Evolutionary conservation across 2,888 invertebrate species (phyloP).

Genomic region (Erebia ligea): DNA sequence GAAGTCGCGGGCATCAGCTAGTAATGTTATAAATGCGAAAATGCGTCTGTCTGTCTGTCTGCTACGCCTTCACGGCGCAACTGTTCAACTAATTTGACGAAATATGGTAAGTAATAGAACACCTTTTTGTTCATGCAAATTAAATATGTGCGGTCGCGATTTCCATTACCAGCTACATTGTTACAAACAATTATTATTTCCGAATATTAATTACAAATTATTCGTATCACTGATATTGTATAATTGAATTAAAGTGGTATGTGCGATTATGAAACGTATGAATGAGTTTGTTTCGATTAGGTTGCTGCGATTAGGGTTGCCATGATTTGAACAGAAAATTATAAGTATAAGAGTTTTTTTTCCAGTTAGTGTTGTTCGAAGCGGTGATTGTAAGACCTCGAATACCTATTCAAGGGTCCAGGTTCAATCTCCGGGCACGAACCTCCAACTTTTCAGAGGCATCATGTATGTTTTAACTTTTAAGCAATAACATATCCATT

Average conservation of each 20-base stretch:
- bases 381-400: no score
- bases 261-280: constrained; percentile 19
- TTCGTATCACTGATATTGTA: constrained; percentile 6
- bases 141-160: background rate
- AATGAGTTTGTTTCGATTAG: constrained; percentile 9
- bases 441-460: no score
- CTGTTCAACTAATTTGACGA: no score
- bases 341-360: background rate
- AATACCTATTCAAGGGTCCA: no score
- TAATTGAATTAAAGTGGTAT: constrained; percentile 29
- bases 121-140: background rate
- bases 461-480: no score
- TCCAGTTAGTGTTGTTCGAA: background rate
- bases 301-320: background rate
- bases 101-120: no score
- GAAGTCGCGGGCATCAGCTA: no score
- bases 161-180: constrained; percentile 1
- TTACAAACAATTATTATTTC: background rate
- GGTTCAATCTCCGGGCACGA: no score
- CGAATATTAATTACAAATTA: constrained; percentile 1
- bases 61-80: no score
- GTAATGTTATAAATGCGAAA: no score
- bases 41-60: no score
- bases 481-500: no score
- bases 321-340: background rate